Conservation (phyloP, 2,888 invertebrate species). For the Drymonia ruficornis region DNA sequence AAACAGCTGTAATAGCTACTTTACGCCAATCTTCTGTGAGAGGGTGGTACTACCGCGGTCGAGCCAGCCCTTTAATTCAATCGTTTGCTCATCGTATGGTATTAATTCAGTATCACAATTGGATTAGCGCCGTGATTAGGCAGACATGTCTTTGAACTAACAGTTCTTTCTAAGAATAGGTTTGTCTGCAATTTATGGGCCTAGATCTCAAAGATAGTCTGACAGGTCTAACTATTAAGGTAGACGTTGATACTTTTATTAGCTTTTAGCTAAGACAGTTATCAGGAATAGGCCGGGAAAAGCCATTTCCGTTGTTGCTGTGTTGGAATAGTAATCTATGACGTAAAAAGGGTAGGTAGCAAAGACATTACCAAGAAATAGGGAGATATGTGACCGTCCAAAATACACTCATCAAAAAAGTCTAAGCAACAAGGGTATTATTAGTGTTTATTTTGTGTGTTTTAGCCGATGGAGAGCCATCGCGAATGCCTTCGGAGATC, state of each 20-base stretch:
- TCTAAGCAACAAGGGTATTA: too few relatives aligned
- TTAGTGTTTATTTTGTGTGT: too few relatives aligned
- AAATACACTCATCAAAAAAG: too few relatives aligned
- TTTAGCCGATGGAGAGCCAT: too few relatives aligned
- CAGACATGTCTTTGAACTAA: neutral
- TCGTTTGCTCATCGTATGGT: too few relatives aligned
- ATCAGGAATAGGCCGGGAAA: neutral
- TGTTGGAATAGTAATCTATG: neutral
- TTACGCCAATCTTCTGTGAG: too few relatives aligned
- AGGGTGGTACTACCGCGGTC: too few relatives aligned
- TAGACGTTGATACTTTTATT: neutral
- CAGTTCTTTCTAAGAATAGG: neutral
- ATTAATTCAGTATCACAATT: neutral
- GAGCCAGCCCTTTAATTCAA: too few relatives aligned
- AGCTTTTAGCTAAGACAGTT: neutral
- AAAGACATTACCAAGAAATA: too few relatives aligned
- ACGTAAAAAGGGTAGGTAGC: neutral
- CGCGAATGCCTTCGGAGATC: too few relatives aligned
- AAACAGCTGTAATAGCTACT: too few relatives aligned
- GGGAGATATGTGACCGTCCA: too few relatives aligned
- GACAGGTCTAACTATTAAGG: neutral
- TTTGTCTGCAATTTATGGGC: neutral
- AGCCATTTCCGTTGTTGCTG: neutral
- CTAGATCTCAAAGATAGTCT: neutral
- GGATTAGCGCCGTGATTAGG: neutral